Evolutionary conservation across 1,140 invertebrate species (phyloP).

Genomic region (Drosophila dunni): DNA sequence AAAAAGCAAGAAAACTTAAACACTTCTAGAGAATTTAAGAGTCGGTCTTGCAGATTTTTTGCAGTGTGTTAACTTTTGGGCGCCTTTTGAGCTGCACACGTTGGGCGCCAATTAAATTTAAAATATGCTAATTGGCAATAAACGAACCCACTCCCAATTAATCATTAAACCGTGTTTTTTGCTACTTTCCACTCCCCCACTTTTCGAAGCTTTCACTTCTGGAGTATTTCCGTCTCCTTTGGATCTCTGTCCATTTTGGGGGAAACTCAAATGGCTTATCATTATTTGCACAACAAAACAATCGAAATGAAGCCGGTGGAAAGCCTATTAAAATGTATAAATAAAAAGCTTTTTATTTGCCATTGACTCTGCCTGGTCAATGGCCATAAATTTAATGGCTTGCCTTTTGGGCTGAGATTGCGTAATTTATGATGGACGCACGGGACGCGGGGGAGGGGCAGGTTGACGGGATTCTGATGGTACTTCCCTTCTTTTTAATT

Average conservation of each 20-base stretch:
- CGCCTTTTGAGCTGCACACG: slow-evolving; percentile 5
- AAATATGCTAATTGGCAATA: slow-evolving; percentile 74
- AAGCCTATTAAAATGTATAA: slow-evolving; percentile 68
- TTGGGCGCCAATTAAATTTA: slow-evolving; percentile 64
- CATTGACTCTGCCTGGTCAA: slow-evolving; percentile 43
- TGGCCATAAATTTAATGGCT: slow-evolving; percentile 76
- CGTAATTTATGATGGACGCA: slow-evolving; percentile 63
- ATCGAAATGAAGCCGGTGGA: slow-evolving; percentile 38
- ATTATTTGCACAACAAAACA: slow-evolving; percentile 68
- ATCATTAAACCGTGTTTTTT: slow-evolving; percentile 16
- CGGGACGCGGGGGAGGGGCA: not conserved
- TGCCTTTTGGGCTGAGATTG: slow-evolving; percentile 68
- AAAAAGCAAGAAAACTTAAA: slow-evolving; percentile 17
- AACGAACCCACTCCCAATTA: slow-evolving; percentile 7
- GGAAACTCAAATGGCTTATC: slow-evolving; percentile 62
- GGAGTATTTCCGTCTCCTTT: slow-evolving; percentile 13
- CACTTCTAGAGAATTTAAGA: not conserved
- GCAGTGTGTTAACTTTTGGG: not conserved
- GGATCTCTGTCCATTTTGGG: not conserved
- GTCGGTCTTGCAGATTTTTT: not conserved
- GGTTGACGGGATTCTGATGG: not conserved
- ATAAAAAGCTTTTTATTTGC: slow-evolving; percentile 74
- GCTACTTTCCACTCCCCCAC: not conserved
- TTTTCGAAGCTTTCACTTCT: no score
- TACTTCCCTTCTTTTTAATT: slow-evolving; percentile 53